A percentile compares a stretch with the other conserved stretches of the same genome.
Conservation (phyloP, 2,113 vertebrate species). For the Phoenicopterus ruber region DNA sequence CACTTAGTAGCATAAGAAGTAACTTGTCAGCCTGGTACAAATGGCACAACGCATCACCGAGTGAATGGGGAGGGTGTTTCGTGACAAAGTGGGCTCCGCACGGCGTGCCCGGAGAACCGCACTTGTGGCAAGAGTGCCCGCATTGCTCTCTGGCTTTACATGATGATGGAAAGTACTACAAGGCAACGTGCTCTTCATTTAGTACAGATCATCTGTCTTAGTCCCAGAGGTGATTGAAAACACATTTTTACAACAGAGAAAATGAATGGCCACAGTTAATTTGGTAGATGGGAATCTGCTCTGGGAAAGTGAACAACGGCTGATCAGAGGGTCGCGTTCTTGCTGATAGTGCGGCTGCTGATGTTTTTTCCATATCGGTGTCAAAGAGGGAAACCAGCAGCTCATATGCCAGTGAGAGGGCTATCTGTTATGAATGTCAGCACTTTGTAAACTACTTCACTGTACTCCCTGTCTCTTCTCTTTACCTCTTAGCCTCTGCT, state of each 20-base stretch:
- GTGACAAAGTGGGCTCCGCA: not conserved
- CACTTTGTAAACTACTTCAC: slow-evolving; percentile 52
- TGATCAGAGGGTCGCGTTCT: not conserved
- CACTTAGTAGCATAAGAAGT: not conserved
- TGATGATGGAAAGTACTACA: not conserved
- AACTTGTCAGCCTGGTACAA: not conserved
- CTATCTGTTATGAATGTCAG: slow-evolving; percentile 40
- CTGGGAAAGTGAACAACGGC: not conserved
- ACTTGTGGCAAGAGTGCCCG: not conserved
- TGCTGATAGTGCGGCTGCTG: slow-evolving; percentile 19
- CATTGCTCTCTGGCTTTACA: not conserved
- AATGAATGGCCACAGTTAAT: not conserved
- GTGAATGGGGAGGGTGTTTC: not conserved
- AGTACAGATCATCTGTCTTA: not conserved
- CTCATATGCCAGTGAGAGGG: not conserved
- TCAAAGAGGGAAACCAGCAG: slow-evolving; percentile 51
- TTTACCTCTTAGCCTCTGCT: not conserved
- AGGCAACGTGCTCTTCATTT: not conserved
- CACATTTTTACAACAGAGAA: slow-evolving; percentile 1
- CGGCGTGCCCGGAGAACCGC: not conserved
- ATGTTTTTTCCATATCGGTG: slow-evolving; percentile 14
- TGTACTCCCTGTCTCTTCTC: not conserved
- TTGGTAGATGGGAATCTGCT: not conserved
- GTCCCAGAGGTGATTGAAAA: not conserved
- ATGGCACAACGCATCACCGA: not conserved